A percentile compares a stretch with the other conserved stretches of the same genome.
Conservation (phyloP, 1,140 invertebrate genomes). For the Calliphora vicina region DNA sequence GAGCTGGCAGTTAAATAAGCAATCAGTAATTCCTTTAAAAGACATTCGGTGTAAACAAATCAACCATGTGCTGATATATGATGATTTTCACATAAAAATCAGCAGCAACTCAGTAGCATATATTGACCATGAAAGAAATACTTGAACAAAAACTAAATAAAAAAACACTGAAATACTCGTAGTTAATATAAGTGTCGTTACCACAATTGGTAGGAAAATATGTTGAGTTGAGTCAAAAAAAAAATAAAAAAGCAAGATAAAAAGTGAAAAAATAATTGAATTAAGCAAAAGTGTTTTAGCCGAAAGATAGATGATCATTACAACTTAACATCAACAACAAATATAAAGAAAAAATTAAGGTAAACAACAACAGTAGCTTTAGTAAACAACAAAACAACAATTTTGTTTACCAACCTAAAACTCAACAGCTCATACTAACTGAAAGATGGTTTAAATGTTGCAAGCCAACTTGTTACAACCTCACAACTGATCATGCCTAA, state of each 20-base stretch:
- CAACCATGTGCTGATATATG: background rate
- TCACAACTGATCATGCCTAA: background rate
- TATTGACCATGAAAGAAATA: background rate
- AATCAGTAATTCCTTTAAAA: background rate
- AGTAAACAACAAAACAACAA: background rate
- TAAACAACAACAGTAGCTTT: background rate
- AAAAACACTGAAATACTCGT: no score
- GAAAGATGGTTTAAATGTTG: background rate
- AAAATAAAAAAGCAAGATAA: background rate
- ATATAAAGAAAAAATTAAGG: background rate
- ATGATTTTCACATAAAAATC: background rate
- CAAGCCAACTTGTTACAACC: background rate
- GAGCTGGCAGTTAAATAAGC: background rate
- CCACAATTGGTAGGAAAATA: background rate
- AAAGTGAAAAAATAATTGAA: background rate
- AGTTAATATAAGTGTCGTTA: background rate
- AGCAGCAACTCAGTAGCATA: background rate
- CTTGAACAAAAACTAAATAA: background rate
- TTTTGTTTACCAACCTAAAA: background rate
- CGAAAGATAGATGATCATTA: slow-evolving; percentile 19
- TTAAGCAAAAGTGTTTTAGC: slow-evolving; percentile 5
- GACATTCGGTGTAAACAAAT: background rate
- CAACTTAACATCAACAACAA: background rate
- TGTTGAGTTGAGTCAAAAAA: background rate
- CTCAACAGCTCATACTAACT: no score